Evolutionary conservation across 2,797 vertebrate genomes (phyloP).

Genomic region (Myotis findleyi): DNA sequence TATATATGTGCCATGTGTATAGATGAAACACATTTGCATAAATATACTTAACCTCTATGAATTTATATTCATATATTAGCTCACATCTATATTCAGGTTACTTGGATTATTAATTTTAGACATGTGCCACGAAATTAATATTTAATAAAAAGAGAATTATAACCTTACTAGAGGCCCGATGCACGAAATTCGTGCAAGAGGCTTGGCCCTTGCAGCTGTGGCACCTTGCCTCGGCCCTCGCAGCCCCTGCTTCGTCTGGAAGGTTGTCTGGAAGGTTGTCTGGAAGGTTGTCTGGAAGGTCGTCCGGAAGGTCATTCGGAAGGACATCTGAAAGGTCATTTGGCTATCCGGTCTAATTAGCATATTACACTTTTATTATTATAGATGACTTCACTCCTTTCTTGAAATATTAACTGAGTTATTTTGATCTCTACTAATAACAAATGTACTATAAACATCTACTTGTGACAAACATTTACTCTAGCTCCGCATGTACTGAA

Average conservation of each 20-base stretch:
- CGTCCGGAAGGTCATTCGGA: no score
- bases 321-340: no score
- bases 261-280: no score
- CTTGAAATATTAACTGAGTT: slow-evolving; percentile 47
- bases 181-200: no score
- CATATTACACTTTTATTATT: no score
- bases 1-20: neutral
- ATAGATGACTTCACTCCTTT: neutral
- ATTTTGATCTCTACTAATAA: slow-evolving; percentile 4
- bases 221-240: no score
- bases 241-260: no score
- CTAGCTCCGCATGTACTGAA: neutral
- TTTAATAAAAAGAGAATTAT: slow-evolving; percentile 14
- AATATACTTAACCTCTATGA: neutral
- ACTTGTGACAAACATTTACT: neutral
- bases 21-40: neutral
- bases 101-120: slow-evolving; percentile 10
- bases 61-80: slow-evolving; percentile 6
- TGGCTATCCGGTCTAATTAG: no score
- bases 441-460: neutral
- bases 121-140: neutral
- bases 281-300: no score
- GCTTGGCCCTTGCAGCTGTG: no score
- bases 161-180: no score
- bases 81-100: neutral